Evolutionary conservation across 2,888 invertebrate species (phyloP).

Genomic region (Andrena minutula): DNA sequence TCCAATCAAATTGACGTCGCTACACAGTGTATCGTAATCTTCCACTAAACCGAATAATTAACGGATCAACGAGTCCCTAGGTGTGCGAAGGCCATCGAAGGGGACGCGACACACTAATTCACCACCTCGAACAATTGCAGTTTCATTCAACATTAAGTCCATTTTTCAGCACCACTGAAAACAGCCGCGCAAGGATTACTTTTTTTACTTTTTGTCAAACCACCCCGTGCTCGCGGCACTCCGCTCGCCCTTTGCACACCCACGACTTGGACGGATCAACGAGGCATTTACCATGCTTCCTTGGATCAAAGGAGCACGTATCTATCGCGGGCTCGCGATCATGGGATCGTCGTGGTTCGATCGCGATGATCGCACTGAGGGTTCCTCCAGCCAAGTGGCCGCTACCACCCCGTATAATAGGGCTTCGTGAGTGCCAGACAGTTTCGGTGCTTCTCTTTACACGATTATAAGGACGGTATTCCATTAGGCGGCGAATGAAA

Average conservation of each 20-base stretch:
- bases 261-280: constrained; percentile 20
- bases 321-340: constrained; percentile 31
- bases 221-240: neutral
- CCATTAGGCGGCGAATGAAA: constrained; percentile 79
- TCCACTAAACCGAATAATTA: neutral
- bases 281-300: constrained; percentile 47
- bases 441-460: constrained; percentile 85
- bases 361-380: constrained; percentile 58
- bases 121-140: neutral
- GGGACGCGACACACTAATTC: neutral
- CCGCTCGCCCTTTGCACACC: constrained; percentile 48
- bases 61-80: constrained; percentile 14
- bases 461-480: constrained; percentile 82
- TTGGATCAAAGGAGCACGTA: constrained; percentile 17
- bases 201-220: neutral
- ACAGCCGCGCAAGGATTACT: neutral
- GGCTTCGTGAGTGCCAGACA: constrained; percentile 81
- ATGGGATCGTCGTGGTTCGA: constrained; percentile 52
- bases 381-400: constrained; percentile 45
- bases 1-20: neutral
- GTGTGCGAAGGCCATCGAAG: constrained; percentile 38
- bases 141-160: neutral
- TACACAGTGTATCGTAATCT: neutral
- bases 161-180: neutral
- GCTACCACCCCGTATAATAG: constrained; percentile 64